Evolutionary conservation across 2,113 vertebrate genomes (phyloP).

Genomic region (Excalfactoria chinensis): DNA sequence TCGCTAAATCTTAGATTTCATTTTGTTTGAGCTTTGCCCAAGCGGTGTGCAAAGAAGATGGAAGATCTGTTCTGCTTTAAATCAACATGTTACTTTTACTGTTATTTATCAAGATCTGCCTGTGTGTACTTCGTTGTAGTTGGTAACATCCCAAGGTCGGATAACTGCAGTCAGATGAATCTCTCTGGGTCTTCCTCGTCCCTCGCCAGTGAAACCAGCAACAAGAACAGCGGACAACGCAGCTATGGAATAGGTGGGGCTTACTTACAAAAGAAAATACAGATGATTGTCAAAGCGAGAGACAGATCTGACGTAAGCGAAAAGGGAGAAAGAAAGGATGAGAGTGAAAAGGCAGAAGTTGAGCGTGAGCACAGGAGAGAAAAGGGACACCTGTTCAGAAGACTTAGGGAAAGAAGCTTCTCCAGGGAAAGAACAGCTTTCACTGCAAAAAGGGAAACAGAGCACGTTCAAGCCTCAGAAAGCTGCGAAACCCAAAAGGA

Average conservation of each 20-base stretch:
- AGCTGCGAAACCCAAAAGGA: constrained; percentile 65
- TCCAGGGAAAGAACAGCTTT: constrained; percentile 83
- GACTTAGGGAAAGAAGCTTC: constrained; percentile 84
- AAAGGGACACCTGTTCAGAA: constrained; percentile 78
- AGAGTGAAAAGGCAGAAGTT: constrained; percentile 63
- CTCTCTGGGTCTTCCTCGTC: constrained; percentile 89
- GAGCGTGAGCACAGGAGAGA: constrained; percentile 73
- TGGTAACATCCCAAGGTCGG: constrained; percentile 80
- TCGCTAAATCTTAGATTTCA: not conserved
- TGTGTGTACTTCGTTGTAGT: constrained; percentile 78
- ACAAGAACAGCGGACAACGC: constrained; percentile 84
- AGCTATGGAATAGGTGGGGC: constrained; percentile 96
- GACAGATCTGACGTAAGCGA: constrained; percentile 56
- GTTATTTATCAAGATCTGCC: constrained; percentile 21
- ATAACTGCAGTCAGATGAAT: constrained; percentile 85
- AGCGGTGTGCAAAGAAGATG: not conserved
- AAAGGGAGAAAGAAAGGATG: constrained; percentile 68
- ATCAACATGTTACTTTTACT: not conserved
- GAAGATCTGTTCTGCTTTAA: not conserved
- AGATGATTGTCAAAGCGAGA: constrained; percentile 83
- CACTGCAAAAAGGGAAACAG: constrained; percentile 63
- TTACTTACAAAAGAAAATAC: constrained; percentile 88
- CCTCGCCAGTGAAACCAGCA: constrained; percentile 87
- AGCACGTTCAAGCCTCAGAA: constrained; percentile 60
- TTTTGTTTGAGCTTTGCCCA: constrained; percentile 9